A percentile compares a stretch with the other conserved stretches of the same genome.
These are phyloP conservation scores for Volucella inanis DNA, from an alignment of 2,888 invertebrate species.

Conservation along the genomic window DNA sequence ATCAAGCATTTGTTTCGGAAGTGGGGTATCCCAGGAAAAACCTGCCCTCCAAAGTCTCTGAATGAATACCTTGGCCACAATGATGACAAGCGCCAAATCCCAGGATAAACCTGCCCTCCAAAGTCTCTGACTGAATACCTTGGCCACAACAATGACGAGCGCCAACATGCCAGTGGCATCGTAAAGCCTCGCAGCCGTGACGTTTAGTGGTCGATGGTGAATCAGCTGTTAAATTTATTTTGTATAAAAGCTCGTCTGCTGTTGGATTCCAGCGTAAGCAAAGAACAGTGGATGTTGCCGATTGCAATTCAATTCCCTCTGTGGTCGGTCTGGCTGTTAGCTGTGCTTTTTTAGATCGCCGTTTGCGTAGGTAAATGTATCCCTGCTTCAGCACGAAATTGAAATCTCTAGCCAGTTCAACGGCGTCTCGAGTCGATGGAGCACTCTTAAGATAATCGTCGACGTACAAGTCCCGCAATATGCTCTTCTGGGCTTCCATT, in stretches of 20 bases:
- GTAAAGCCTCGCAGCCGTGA: conserved; percentile 21
- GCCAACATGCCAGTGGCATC: conserved; percentile 51
- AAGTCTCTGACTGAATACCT: conserved; percentile 42
- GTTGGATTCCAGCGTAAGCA: conserved; percentile 15
- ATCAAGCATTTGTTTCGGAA: conserved; percentile 29
- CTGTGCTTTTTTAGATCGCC: conserved; percentile 1
- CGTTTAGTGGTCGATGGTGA: conserved; percentile 37
- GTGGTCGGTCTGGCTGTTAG: conserved; percentile 5
- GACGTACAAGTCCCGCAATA: not conserved
- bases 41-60: conserved; percentile 28
- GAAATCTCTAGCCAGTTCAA: too few species aligned
- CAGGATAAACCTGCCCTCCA: conserved; percentile 41
- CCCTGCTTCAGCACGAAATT: not conserved
- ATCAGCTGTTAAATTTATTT: conserved; percentile 26
- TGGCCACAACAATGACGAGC: conserved; percentile 47
- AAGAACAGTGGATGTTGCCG: conserved; percentile 29
- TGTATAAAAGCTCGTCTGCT: conserved; percentile 37
- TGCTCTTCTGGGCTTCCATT: not conserved
- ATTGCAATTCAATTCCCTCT: conserved; percentile 20
- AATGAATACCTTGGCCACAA: conserved; percentile 48
- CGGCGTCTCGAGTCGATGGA: not conserved
- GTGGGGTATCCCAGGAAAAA: conserved; percentile 44
- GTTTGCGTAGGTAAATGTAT: not conserved
- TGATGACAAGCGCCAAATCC: conserved; percentile 53
- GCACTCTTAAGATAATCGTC: not conserved